Evolutionary conservation across 2,113 vertebrate genomes (phyloP).

Genomic region (Podocnemis expansa): DNA sequence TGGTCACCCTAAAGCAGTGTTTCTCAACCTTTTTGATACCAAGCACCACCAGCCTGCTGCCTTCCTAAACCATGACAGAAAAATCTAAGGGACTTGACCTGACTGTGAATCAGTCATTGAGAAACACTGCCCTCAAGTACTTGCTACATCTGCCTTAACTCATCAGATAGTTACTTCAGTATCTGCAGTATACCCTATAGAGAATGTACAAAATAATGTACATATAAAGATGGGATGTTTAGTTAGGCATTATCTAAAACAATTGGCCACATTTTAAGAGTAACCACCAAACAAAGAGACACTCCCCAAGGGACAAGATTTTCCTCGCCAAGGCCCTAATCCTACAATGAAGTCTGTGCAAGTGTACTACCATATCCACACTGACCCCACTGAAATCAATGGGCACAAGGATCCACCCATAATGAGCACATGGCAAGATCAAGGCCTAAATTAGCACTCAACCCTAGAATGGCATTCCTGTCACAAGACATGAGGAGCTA

Average conservation of each 20-base stretch:
- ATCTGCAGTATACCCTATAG: background rate
- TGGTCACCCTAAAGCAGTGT: background rate
- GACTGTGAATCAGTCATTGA: background rate
- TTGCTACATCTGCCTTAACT: background rate
- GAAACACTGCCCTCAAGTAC: background rate
- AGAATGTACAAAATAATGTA: background rate
- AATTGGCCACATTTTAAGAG: background rate
- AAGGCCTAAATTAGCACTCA: conserved; percentile 29
- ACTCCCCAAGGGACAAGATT: background rate
- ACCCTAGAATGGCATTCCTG: conserved; percentile 17
- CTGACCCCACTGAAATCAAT: background rate
- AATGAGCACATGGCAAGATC: background rate
- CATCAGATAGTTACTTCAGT: background rate
- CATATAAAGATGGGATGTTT: background rate
- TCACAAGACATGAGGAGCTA: conserved; percentile 36
- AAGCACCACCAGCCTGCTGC: background rate
- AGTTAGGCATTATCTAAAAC: background rate
- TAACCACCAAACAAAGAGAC: fast-evolving
- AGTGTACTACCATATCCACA: background rate
- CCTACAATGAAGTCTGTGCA: background rate
- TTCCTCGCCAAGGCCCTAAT: fast-evolving
- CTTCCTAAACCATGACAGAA: background rate
- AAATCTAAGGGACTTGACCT: background rate
- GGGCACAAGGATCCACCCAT: background rate
- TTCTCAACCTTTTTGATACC: background rate